Evolutionary conservation across 2,113 vertebrate species (phyloP), one percentile per base, ranked within the genome.

Genomic region (Rhea americana): DNA sequence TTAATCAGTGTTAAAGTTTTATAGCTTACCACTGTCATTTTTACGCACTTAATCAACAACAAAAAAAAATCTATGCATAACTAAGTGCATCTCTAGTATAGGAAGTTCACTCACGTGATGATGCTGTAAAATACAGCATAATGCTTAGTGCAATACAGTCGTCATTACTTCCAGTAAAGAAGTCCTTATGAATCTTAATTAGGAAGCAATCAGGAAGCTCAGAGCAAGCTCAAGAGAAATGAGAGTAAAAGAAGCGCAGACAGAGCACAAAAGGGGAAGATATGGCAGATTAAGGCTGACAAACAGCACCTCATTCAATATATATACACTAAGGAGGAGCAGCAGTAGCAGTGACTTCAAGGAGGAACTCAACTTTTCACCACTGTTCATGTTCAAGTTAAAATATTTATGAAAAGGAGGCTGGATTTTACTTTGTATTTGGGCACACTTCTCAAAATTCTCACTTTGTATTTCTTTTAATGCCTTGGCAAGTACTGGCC

Each of bases 241-340:
- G 5, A 68, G 11, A 62, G 66, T 7, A 43, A 74, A 83, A 82
- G 68, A 4, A 79, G 45, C 53, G n/a, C 62, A 88, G 87, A 71
- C 11, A 73, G 80, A 71, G 43, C 50, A 6, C 71, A 37, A 51
- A 85, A 86, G 58, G 62, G 67, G 21, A 91, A 71, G 55, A 68
- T 1, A 30, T 0, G 61, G 1, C 18, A 18, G 5, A 39, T 25
- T 45, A 50, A 53, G 81, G 63, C n/a, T 32, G 21, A 58, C 28
- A 51, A 47, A 24, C 47, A 75, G 7, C 59, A 5, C 1, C 83
- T 90, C 39, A 70, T 15, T 86, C 19, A 10, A 28, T 0, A 43
- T 15, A 25, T 55, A 8, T 15, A 7, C 0, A 7, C 0, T 32
- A 76, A 55, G 35, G 35, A 35, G 35, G 35, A 35, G 35, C 37